A percentile compares a stretch with the other conserved stretches of the same genome.
Evolutionary conservation across 2,888 invertebrate species (phyloP).

Genomic region (Tolmerus cingulatus): DNA sequence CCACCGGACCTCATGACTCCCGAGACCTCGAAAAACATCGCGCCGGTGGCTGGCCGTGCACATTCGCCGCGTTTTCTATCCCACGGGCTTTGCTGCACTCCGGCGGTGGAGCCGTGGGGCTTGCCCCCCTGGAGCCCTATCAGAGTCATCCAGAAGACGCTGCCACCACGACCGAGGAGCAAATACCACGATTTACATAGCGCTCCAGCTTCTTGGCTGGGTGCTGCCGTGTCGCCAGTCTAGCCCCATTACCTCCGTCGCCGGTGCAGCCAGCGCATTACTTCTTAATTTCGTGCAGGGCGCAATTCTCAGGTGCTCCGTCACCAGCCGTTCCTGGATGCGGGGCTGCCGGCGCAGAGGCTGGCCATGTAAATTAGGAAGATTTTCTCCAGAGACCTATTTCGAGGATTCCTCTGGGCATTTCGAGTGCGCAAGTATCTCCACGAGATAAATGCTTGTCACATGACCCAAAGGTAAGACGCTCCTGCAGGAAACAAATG

Average conservation of each 20-base stretch:
- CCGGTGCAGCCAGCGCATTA: neutral
- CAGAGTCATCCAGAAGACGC: constrained; percentile 4
- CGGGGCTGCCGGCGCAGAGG: neutral
- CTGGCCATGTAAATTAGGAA: constrained; percentile 27
- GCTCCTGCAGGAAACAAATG: constrained; percentile 8
- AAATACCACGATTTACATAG: constrained; percentile 38
- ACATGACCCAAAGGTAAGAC: constrained; percentile 19
- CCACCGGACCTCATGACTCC: constrained; percentile 11
- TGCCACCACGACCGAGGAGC: constrained; percentile 29
- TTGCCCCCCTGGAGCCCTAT: neutral
- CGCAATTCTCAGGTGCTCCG: neutral
- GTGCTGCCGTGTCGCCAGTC: neutral
- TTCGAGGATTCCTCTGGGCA: constrained; percentile 22
- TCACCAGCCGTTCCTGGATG: neutral
- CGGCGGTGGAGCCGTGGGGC: neutral
- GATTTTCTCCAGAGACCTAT: constrained; percentile 28
- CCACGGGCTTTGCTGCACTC: constrained; percentile 13
- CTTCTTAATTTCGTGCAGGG: constrained; percentile 35
- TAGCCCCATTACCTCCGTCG: constrained; percentile 11
- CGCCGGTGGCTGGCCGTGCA: neutral
- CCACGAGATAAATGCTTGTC: constrained; percentile 25
- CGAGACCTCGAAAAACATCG: constrained; percentile 2
- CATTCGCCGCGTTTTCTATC: neutral
- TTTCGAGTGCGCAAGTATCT: constrained; percentile 20
- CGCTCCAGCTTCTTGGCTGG: neutral